A percentile compares a stretch with the other conserved stretches of the same genome.
These are phyloP conservation scores for Pterocles orientalis DNA, from an alignment of 2,113 vertebrate species.

Conservation along the genomic window DNA sequence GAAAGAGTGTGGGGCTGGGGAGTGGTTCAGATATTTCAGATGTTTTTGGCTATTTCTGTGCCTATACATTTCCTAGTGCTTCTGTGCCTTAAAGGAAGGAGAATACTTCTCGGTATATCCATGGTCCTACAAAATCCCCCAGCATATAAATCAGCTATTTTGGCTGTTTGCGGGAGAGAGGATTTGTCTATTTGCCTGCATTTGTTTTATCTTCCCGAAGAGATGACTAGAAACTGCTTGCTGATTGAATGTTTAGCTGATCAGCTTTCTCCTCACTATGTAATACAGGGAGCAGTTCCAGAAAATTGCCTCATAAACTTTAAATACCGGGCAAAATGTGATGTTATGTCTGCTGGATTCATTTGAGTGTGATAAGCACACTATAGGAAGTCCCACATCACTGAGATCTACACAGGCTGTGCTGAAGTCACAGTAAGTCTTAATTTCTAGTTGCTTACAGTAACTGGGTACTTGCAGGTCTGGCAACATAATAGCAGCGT, in stretches of 20 bases:
- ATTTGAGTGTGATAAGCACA: neutral
- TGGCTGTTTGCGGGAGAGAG: neutral
- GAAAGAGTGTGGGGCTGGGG: neutral
- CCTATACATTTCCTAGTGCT: neutral
- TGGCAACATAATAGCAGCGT: neutral
- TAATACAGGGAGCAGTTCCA: neutral
- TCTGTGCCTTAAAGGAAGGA: neutral
- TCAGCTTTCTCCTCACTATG: neutral
- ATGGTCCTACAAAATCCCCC: neutral
- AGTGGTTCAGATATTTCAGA: neutral
- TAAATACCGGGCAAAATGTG: slow-evolving; percentile 18
- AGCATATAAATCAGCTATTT: neutral
- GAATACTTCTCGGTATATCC: neutral
- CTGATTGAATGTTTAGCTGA: slow-evolving; percentile 14
- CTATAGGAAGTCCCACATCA: neutral
- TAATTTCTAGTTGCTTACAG: neutral
- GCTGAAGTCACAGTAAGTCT: slow-evolving; percentile 22
- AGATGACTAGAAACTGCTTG: slow-evolving; percentile 9
- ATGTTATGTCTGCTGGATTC: slow-evolving; percentile 11
- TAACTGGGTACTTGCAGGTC: neutral
- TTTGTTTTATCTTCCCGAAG: slow-evolving; percentile 46
- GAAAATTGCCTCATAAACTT: slow-evolving; percentile 36
- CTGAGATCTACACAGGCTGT: neutral
- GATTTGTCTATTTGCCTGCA: neutral
- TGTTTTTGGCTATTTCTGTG: neutral